Percentiles rank a stretch among this genome's conserved stretches.
Evolutionary conservation across 2,113 vertebrate genomes (phyloP).

Genomic region (Rhabdomys dilectus): DNA sequence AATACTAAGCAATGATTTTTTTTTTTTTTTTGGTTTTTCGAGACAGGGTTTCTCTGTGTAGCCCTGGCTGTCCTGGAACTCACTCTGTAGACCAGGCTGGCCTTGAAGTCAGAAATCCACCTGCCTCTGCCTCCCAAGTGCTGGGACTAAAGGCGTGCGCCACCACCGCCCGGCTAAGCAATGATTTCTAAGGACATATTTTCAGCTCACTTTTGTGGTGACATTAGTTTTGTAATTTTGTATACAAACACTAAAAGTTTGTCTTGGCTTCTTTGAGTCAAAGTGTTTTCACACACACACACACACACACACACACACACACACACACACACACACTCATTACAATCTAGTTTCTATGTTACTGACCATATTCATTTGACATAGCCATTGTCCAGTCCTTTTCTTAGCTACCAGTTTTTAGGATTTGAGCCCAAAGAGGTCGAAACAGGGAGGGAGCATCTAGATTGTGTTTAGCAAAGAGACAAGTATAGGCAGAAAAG

Average conservation of each 20-base stretch:
- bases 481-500: neutral
- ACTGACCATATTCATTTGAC: neutral
- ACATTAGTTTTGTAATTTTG: neutral
- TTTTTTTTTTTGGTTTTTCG: too few relatives aligned
- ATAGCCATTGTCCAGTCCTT: neutral
- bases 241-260: neutral
- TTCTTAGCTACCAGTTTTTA: neutral
- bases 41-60: too few relatives aligned
- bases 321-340: neutral
- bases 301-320: too few relatives aligned
- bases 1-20: neutral
- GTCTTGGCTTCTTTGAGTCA: neutral
- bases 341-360: neutral
- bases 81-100: too few relatives aligned
- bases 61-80: too few relatives aligned
- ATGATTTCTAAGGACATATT: neutral
- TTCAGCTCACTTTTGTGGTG: neutral
- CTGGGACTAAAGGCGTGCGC: too few relatives aligned
- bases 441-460: neutral
- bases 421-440: neutral
- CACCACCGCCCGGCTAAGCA: too few relatives aligned
- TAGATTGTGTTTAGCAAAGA: neutral
- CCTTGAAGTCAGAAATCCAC: too few relatives aligned
- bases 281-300: neutral
- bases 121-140: too few relatives aligned